Percentiles rank a stretch among this genome's conserved stretches.
Evolutionary conservation across 2,113 vertebrate species (phyloP).

Genomic region (Cygnus buccinator): DNA sequence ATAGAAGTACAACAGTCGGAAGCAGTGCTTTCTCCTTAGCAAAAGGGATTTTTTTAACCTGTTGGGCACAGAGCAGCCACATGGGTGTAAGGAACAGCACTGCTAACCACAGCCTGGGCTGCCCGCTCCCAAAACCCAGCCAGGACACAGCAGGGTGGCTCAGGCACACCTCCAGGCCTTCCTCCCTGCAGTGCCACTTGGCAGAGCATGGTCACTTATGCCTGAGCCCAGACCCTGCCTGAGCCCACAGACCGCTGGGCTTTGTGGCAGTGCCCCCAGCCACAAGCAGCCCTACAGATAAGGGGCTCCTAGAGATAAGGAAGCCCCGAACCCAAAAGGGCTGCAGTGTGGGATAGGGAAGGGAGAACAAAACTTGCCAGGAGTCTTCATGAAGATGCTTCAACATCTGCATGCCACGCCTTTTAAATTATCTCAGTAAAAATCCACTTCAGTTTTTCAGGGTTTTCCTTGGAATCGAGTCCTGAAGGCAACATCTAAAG

Average conservation of each 20-base stretch:
- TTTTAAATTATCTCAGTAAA: slow-evolving; percentile 1
- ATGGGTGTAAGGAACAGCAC: not conserved
- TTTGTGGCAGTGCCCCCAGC: not conserved
- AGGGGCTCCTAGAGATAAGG: not conserved
- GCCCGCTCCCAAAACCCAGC: not conserved
- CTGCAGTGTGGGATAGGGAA: not conserved
- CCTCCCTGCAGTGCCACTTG: rapidly evolving
- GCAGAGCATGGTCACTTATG: not conserved
- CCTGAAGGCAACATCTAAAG: not conserved
- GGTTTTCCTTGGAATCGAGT: not conserved
- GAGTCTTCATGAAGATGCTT: not conserved
- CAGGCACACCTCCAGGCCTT: not conserved
- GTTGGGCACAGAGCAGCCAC: not conserved
- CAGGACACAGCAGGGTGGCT: not conserved
- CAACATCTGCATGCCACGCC: not conserved
- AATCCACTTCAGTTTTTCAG: not conserved
- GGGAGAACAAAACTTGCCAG: not conserved
- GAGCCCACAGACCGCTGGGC: rapidly evolving
- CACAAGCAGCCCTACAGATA: not conserved
- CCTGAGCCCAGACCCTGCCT: not conserved
- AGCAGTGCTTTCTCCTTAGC: not conserved
- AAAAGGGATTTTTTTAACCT: not conserved
- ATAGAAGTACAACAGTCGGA: not conserved
- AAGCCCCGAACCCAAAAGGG: not conserved
- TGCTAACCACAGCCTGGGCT: not conserved